A percentile compares a stretch with the other conserved stretches of the same genome.
These are phyloP conservation scores for Rhogogaster chlorosoma DNA, from an alignment of 2,888 invertebrate species.

Conservation along the genomic window DNA sequence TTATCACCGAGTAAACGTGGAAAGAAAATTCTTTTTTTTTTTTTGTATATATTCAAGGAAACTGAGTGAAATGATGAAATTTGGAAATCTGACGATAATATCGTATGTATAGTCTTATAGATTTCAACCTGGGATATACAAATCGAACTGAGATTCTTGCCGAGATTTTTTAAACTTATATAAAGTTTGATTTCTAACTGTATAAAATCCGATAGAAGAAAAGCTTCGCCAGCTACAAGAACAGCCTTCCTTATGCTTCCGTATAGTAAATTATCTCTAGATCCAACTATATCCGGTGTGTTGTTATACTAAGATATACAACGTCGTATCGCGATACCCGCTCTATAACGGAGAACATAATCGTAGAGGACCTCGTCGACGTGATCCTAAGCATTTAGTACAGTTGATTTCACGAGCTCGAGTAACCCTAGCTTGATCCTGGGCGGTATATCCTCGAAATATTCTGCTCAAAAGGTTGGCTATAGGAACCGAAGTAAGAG, in stretches of 20 bases:
- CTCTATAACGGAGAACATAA: slow-evolving; percentile 6
- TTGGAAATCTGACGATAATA: too few relatives aligned
- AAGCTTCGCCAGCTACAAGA: background rate
- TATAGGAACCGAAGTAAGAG: background rate
- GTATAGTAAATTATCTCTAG: background rate
- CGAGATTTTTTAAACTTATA: too few relatives aligned
- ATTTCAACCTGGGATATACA: too few relatives aligned
- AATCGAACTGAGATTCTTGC: background rate
- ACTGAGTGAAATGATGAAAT: background rate
- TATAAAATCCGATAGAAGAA: background rate
- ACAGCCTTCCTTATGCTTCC: background rate
- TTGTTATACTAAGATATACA: background rate
- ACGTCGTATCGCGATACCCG: background rate
- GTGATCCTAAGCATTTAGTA: slow-evolving; percentile 35
- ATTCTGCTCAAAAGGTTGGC: background rate
- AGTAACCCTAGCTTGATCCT: background rate
- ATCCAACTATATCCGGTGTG: background rate
- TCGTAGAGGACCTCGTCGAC: slow-evolving; percentile 29
- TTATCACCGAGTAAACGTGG: background rate
- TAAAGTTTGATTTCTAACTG: too few relatives aligned
- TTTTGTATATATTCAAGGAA: too few relatives aligned
- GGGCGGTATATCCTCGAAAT: background rate
- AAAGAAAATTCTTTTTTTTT: background rate
- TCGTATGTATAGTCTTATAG: too few relatives aligned
- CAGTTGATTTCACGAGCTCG: slow-evolving; percentile 8